phyloP scores from a whole-genome alignment of 92 coral and sea anemone genomes.

The Ricordea florida region DNA sequence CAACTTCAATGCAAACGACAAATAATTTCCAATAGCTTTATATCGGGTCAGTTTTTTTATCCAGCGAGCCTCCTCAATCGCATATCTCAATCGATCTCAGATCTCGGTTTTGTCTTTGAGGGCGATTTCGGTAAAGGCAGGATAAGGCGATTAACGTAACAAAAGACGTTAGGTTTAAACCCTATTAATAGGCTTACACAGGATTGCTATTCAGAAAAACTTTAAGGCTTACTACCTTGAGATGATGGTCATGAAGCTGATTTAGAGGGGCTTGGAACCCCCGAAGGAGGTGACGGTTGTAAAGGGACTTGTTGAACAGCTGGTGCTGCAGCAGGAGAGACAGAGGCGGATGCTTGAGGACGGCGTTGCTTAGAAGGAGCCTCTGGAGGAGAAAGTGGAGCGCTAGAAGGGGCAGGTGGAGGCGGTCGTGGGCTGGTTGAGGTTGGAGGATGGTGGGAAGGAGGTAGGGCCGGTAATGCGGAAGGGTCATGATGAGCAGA shows the following conservation, averaged over 20 bases:
- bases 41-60: no score
- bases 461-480: not conserved
- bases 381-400: not conserved
- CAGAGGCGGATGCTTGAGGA: not conserved
- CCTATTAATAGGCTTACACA: no score
- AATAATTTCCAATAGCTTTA: no score
- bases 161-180: no score
- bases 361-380: no score
- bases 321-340: not conserved
- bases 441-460: not conserved
- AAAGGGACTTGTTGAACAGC: conserved; percentile 1
- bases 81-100: no score
- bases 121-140: no score
- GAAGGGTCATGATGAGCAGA: not conserved
- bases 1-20: not conserved
- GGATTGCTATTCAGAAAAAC: no score
- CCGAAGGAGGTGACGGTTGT: not conserved
- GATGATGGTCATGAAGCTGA: not conserved
- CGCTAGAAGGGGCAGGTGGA: not conserved
- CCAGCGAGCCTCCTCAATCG: no score
- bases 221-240: not conserved
- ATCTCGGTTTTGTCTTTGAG: no score
- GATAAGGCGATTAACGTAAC: no score
- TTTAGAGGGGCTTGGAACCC: not conserved
- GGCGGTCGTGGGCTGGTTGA: not conserved